These are phyloP conservation scores for Callocephalon fimbriatum DNA, from an alignment of 2,113 vertebrate genomes.

Conservation along the genomic window DNA sequence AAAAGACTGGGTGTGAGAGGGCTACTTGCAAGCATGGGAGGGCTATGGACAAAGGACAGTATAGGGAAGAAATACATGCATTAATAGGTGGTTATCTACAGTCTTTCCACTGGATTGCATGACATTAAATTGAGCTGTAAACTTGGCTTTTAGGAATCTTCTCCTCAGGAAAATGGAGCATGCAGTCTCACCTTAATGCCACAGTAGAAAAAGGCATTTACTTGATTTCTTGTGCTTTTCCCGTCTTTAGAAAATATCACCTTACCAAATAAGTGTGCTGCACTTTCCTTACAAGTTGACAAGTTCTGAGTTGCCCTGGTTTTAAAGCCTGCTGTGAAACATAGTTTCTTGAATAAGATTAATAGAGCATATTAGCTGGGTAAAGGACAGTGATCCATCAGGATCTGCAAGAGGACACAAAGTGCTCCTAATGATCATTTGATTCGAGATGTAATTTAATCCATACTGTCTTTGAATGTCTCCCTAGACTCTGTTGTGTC, in stretches of 20 bases:
- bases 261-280: neutral
- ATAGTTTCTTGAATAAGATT: constrained; percentile 7
- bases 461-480: neutral
- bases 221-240: neutral
- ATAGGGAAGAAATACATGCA: neutral
- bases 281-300: neutral
- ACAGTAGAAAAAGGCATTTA: neutral
- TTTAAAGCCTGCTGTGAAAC: constrained; percentile 7
- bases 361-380: neutral
- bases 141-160: neutral
- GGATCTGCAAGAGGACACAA: neutral
- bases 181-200: neutral
- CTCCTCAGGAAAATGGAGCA: neutral
- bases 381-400: constrained; percentile 24
- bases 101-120: neutral
- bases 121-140: neutral
- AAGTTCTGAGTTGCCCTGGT: neutral
- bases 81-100: neutral
- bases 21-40: neutral
- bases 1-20: neutral
- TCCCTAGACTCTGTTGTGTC: neutral
- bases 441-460: constrained; percentile 23
- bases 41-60: neutral
- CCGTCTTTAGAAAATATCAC: neutral
- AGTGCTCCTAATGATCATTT: constrained; percentile 21